Conservation (phyloP, 2,888 invertebrate species). For the Trachelus iudaicus region DNA sequence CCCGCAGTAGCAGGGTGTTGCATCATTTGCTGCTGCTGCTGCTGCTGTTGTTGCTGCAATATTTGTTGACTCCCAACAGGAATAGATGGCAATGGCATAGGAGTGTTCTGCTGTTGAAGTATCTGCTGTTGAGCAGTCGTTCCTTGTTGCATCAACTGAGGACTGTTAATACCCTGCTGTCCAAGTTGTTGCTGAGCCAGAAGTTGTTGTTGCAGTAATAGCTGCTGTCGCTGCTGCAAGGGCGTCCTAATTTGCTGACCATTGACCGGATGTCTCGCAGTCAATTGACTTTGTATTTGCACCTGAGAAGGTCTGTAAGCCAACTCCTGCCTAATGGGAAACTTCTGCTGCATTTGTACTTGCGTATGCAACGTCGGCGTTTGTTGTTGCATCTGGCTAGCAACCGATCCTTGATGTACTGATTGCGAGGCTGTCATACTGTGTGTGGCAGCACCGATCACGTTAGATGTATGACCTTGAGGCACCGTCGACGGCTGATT, state of each 20-base stretch:
- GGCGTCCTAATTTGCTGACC: conserved; percentile 56
- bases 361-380: conserved; percentile 40
- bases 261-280: conserved; percentile 57
- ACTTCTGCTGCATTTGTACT: conserved; percentile 28
- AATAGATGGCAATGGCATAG: conserved; percentile 32
- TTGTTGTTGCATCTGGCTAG: conserved; percentile 24
- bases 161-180: conserved; percentile 8
- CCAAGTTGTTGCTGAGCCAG: conserved; percentile 45
- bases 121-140: conserved; percentile 33
- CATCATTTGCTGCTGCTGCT: conserved; percentile 23
- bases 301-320: conserved; percentile 50
- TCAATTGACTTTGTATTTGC: conserved; percentile 49
- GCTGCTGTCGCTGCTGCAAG: conserved; percentile 46
- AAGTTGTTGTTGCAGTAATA: conserved; percentile 44
- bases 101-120: conserved; percentile 35
- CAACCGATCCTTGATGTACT: conserved; percentile 30
- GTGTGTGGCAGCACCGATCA: conserved; percentile 31
- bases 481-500: conserved; percentile 57
- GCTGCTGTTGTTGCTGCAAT: conserved; percentile 28
- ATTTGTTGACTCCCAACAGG: conserved; percentile 33
- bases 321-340: conserved; percentile 58
- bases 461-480: conserved; percentile 38
- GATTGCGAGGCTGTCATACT: conserved; percentile 34
- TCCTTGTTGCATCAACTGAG: conserved; percentile 20
- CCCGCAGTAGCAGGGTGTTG: conserved; percentile 28